These are phyloP conservation scores for Dexiosoma caninum DNA, from an alignment of 2,888 invertebrate species.

Conservation along the genomic window DNA sequence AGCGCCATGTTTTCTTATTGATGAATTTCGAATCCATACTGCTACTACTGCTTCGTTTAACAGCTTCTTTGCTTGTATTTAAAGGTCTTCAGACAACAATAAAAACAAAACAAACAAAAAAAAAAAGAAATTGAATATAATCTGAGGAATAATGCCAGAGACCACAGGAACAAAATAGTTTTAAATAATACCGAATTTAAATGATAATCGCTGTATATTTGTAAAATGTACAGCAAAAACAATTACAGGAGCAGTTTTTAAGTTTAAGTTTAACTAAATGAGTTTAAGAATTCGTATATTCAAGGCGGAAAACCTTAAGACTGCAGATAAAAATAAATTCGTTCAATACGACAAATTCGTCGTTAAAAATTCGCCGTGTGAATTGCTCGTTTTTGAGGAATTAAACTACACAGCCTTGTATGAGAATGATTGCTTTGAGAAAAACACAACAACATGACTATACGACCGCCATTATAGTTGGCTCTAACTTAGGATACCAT, in stretches of 20 bases:
- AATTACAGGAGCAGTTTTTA: not conserved
- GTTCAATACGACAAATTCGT: too few relatives aligned
- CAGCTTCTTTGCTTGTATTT: not conserved
- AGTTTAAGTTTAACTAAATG: not conserved
- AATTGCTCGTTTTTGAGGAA: too few relatives aligned
- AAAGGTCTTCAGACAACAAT: not conserved
- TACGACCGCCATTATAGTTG: too few relatives aligned
- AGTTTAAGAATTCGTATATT: too few relatives aligned
- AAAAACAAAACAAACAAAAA: not conserved
- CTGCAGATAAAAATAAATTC: too few relatives aligned
- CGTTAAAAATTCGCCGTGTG: too few relatives aligned
- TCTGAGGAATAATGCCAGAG: not conserved
- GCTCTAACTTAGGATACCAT: too few relatives aligned
- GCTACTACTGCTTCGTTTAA: not conserved
- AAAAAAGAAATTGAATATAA: not conserved
- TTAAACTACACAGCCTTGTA: too few relatives aligned
- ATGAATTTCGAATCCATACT: slow-evolving; percentile 50
- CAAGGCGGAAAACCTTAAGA: too few relatives aligned
- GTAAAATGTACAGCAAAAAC: not conserved
- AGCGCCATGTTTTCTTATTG: slow-evolving; percentile 59
- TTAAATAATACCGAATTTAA: slow-evolving; percentile 22
- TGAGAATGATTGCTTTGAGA: too few relatives aligned
- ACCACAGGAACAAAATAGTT: slow-evolving; percentile 31
- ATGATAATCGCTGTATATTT: slow-evolving; percentile 36
- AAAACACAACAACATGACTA: too few relatives aligned